Evolutionary conservation across 2,888 invertebrate genomes (phyloP), one percentile per base, ranked within the genome.

Genomic region (Panopea generosa): DNA sequence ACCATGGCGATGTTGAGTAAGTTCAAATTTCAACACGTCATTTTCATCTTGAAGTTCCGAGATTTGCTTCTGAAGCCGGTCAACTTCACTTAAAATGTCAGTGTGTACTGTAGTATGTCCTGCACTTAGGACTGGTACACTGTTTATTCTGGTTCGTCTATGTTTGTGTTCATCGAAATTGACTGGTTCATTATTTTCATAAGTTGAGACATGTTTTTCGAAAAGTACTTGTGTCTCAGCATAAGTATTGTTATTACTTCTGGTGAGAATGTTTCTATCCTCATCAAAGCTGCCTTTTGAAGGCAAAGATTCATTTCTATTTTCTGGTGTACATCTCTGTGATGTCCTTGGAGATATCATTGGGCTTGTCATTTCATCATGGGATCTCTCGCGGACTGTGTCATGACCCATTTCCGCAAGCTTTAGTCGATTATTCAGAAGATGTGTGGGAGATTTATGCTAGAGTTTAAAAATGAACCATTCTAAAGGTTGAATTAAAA

Each of bases 41-140:
- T 87, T 87, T 62, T 86, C 86, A 14, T 85, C 82, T 22, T 81
- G 77, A 7, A 87, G 75, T 29, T 82, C 81, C 20, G 68, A 53
- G 18, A 80, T 77, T 69, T 77, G 77, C 26, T 63, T 77, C 73
- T 78, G 78, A 72, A 78, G 72, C 60, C 62, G 61, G 69, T 78
- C 70, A 3, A 79, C 75, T 70, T 82, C 81, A 50, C 62, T 73
- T 43, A 59, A 70, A 47, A 52, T 60, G n/a, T 63, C 63, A 18
- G 56, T 52, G 52, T 69, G 66, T 52, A 29, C 60, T 14, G 24
- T 56, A 33, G 33, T 33, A n/a, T 47, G 20, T 16, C 49, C 24
- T 40, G 59, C 56, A 40, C 72, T 57, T 45, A 72, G 43, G 18
- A 63, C 57, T 18, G 77, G 77, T 65, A 77, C 67, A 56, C 69